These are phyloP conservation scores for Hyppa rectilinea DNA, from an alignment of 2,888 invertebrate species.

Conservation along the genomic window DNA sequence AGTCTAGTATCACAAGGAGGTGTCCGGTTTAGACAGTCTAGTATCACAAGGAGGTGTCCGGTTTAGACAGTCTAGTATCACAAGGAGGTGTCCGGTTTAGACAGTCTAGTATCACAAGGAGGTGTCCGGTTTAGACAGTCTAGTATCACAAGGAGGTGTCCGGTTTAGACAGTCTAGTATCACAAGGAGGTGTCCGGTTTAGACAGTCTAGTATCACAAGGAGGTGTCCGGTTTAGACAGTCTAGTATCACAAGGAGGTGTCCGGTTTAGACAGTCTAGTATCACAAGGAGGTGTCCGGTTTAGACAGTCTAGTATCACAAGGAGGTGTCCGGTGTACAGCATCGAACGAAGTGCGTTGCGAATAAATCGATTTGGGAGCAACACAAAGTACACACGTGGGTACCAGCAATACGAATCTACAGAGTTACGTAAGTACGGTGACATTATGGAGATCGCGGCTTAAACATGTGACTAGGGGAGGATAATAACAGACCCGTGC, in stretches of 20 bases:
- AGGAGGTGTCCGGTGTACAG: slow-evolving; percentile 45
- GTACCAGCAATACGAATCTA: neutral
- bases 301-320: slow-evolving; percentile 48
- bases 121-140: slow-evolving; percentile 53
- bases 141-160: slow-evolving; percentile 42
- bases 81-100: slow-evolving; percentile 52
- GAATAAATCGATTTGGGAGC: slow-evolving; percentile 45
- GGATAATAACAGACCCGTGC: no score
- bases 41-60: slow-evolving; percentile 40
- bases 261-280: slow-evolving; percentile 52
- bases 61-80: slow-evolving; percentile 51
- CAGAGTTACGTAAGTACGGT: neutral
- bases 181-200: slow-evolving; percentile 49
- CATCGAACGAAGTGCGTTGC: slow-evolving; percentile 53
- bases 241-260: slow-evolving; percentile 42
- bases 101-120: slow-evolving; percentile 40
- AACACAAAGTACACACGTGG: slow-evolving; percentile 8
- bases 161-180: slow-evolving; percentile 52
- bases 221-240: slow-evolving; percentile 53
- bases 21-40: slow-evolving; percentile 53
- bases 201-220: slow-evolving; percentile 44
- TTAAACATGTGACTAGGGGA: neutral
- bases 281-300: slow-evolving; percentile 45
- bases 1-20: slow-evolving; percentile 41
- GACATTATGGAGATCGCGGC: slow-evolving; percentile 1